A percentile compares a stretch with the other conserved stretches of the same genome.
Evolutionary conservation across 2,113 vertebrate genomes (phyloP).

Genomic region (Acrocephalus arundinaceus): DNA sequence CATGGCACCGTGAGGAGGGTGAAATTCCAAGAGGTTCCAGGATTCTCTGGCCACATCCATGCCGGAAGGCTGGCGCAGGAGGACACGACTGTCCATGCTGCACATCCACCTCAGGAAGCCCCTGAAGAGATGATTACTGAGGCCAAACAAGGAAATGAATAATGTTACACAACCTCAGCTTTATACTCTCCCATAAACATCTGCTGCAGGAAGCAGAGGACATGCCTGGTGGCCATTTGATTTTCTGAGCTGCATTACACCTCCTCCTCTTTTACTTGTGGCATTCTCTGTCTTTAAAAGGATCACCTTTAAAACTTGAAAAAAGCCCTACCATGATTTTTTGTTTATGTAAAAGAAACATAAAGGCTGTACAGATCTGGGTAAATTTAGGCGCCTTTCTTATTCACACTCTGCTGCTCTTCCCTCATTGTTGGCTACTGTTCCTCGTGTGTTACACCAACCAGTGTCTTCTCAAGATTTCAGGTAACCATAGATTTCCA

Average conservation of each 20-base stretch:
- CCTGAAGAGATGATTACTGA: neutral
- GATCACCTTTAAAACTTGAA: neutral
- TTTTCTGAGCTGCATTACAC: neutral
- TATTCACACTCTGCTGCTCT: neutral
- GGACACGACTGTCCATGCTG: neutral
- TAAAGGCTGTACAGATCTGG: neutral
- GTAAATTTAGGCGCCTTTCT: neutral
- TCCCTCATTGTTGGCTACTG: neutral
- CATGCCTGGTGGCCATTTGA: neutral
- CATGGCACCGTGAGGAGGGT: neutral
- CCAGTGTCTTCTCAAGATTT: neutral
- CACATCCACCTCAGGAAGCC: slow-evolving; percentile 12
- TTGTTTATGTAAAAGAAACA: neutral
- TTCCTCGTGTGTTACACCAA: neutral
- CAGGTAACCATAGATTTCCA: neutral
- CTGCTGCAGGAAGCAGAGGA: neutral
- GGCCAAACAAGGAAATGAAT: slow-evolving; percentile 23
- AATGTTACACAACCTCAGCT: neutral
- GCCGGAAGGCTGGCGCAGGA: neutral
- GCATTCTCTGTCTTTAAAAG: neutral
- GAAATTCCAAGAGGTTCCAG: neutral
- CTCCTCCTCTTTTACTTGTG: neutral
- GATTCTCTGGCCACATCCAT: neutral
- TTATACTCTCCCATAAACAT: neutral
- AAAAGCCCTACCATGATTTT: neutral